Conservation (phyloP, 2,888 invertebrate genomes). For the Diarsia mendica region DNA sequence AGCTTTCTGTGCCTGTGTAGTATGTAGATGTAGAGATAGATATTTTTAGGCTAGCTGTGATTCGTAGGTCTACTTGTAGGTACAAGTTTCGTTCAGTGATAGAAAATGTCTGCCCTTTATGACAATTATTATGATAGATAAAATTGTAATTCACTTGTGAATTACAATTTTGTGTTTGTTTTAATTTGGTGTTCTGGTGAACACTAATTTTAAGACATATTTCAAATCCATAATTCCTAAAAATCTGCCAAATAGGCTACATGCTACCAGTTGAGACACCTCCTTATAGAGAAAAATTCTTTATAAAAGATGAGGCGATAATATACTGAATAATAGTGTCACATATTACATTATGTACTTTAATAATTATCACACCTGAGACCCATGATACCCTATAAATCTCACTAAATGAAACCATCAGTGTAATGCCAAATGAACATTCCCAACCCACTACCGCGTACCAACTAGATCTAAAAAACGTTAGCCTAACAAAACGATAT, state of each 20-base stretch:
- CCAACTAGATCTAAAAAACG: constrained; percentile 53
- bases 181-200: no score
- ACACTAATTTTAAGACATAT: no score
- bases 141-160: no score
- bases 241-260: no score
- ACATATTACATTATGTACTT: no score
- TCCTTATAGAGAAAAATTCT: no score
- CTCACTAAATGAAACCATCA: constrained; percentile 13
- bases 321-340: background rate
- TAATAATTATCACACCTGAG: background rate
- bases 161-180: no score
- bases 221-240: no score
- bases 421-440: constrained; percentile 11
- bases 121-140: no score
- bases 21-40: background rate
- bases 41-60: constrained; percentile 4
- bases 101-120: no score
- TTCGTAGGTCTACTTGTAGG: background rate
- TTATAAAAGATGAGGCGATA: no score
- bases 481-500: constrained; percentile 60
- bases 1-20: constrained; percentile 20
- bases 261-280: no score
- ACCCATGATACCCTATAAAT: background rate
- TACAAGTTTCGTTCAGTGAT: background rate
- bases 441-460: constrained; percentile 39